Base-by-base conservation (phyloP, 2,797 vertebrate species). In the Morus bassanus region DNA sequence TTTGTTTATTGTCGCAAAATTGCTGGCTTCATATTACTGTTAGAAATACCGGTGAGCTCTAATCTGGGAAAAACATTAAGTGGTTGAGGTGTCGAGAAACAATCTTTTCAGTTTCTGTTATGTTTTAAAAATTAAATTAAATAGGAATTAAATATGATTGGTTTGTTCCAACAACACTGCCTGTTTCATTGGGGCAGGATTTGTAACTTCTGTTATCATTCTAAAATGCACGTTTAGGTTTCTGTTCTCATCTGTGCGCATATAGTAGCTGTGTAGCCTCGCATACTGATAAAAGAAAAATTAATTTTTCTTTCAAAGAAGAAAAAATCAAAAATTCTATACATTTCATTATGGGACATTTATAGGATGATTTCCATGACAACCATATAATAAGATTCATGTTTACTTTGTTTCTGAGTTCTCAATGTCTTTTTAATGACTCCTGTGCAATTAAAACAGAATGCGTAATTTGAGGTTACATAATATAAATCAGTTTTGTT, bases 391-490 rank as follows among this genome's bases (percentile, higher is more conserved):
- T 92, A 94, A 97, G 95, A 94, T 91, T 97, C 95, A 88, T 97
- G 91, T 94, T 95, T 96, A 97, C 96, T 97, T 98, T 97, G 95
- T 96, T 96, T 93, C 91, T 91, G 97, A 96, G 96, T 98, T 98
- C 96, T 97, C 95, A 95, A 45, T 98, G 97, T 98, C 97, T 97
- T 98, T 98, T 98, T 98, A 98, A 98, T 98, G 98, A 98, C 91
- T 98, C 73, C 79, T 85, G 30, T 94, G 90, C 96, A 98, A 95
- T 98, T 97, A 98, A 97, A 97, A 72, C 86, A 67, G 93, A 96
- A 94, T 94, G 93, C 87, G 57, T 97, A 89, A 97, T 98, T 97
- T 98, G 87, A 95, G 89, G 94, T 93, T 91, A 54, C 48, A 17
- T 91, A 89, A 94, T 95, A 78, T 91, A 90, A 85, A 96, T 95